Conservation (phyloP, 2,888 invertebrate species). For the Aspidapion aeneum region DNA sequence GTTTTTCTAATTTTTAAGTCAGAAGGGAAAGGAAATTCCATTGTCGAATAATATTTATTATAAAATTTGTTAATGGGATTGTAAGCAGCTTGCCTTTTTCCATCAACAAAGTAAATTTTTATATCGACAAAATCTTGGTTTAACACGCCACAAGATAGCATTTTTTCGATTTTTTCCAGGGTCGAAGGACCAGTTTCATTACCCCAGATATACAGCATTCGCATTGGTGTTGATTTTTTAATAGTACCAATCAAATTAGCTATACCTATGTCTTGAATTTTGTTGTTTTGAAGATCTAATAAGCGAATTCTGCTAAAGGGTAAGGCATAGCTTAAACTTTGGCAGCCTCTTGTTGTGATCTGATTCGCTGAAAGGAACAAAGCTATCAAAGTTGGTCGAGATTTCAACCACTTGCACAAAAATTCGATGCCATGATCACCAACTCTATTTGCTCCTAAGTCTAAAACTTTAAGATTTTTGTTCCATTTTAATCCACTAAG, state of each 20-base stretch:
- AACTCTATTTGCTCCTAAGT: slow-evolving; percentile 58
- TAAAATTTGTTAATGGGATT: slow-evolving; percentile 51
- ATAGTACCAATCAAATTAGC: slow-evolving; percentile 54
- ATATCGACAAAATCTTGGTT: slow-evolving; percentile 48
- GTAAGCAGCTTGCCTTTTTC: slow-evolving; percentile 42
- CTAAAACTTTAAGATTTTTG: slow-evolving; percentile 53
- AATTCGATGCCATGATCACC: slow-evolving; percentile 57
- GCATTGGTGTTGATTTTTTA: slow-evolving; percentile 52
- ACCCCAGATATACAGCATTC: slow-evolving; percentile 48
- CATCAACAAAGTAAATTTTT: slow-evolving; percentile 46
- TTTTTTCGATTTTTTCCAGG: slow-evolving; percentile 43
- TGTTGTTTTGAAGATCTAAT: slow-evolving; percentile 57
- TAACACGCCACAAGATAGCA: slow-evolving; percentile 45
- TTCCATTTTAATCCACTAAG: slow-evolving; percentile 52
- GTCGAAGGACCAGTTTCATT: slow-evolving; percentile 41
- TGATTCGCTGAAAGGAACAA: slow-evolving; percentile 57
- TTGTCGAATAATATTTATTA: slow-evolving; percentile 54
- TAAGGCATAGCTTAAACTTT: slow-evolving; percentile 50
- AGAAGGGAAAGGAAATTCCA: slow-evolving; percentile 47
- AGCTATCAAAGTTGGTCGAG: slow-evolving; percentile 50
- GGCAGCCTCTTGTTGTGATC: slow-evolving; percentile 55
- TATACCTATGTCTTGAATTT: slow-evolving; percentile 49
- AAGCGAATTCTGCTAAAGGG: slow-evolving; percentile 57
- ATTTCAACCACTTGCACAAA: slow-evolving; percentile 53
- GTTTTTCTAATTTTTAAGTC: slow-evolving; percentile 42